These are phyloP conservation scores for Lithobates pipiens DNA, from an alignment of 2,797 vertebrate genomes.

Conservation along the genomic window DNA sequence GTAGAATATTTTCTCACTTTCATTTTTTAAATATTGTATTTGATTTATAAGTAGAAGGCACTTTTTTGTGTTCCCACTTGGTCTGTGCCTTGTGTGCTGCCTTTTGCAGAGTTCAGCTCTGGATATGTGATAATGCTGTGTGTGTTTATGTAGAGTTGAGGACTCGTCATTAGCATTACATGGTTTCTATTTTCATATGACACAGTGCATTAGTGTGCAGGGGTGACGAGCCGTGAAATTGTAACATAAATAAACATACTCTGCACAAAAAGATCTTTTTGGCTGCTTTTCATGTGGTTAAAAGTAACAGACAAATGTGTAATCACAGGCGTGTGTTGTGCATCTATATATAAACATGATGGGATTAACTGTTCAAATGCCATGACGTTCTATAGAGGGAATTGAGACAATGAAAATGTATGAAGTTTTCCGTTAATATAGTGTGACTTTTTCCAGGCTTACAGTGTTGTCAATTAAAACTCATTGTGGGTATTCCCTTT, in stretches of 20 bases:
- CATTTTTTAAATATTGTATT: no score
- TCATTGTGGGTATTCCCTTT: no score
- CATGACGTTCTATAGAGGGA: not conserved
- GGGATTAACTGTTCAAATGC: not conserved
- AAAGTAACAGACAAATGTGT: slow-evolving; percentile 61
- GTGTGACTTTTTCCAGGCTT: not conserved
- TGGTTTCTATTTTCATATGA: slow-evolving; percentile 94
- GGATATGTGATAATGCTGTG: slow-evolving; percentile 8
- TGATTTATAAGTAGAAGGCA: no score
- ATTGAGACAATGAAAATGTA: not conserved
- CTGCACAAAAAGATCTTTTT: slow-evolving; percentile 65
- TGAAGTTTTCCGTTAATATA: not conserved
- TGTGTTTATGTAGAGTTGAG: slow-evolving; percentile 70
- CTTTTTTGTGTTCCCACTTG: no score
- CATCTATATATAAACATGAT: not conserved
- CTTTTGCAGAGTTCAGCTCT: no score
- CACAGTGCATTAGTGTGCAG: slow-evolving; percentile 85
- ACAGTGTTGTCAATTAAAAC: no score
- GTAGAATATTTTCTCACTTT: no score
- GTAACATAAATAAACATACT: slow-evolving; percentile 90
- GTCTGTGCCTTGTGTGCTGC: no score
- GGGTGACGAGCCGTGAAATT: slow-evolving; percentile 81
- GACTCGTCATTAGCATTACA: slow-evolving; percentile 74
- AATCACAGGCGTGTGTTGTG: slow-evolving; percentile 49
- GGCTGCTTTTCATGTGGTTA: slow-evolving; percentile 48